Percentiles rank a stretch among this genome's conserved stretches.
Conservation (phyloP, 2,113 vertebrate species). For the Ailurus styani region DNA sequence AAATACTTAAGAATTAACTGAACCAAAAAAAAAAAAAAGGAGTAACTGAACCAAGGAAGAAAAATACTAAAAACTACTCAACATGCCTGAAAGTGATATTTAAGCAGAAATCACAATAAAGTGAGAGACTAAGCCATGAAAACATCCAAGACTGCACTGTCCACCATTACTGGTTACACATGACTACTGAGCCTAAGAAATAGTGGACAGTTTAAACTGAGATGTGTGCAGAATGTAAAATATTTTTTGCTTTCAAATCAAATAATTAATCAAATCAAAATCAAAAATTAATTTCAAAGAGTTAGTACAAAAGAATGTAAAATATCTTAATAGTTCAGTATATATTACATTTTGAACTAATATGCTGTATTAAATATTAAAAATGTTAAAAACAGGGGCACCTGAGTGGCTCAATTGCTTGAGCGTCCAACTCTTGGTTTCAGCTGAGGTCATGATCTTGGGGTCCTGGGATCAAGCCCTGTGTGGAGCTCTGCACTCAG, state of each 20-base stretch:
- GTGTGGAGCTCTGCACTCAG: not conserved
- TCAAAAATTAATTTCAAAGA: not conserved
- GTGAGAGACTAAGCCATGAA: not conserved
- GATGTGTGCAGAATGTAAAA: not conserved
- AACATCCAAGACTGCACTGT: not conserved
- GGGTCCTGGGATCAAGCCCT: not conserved
- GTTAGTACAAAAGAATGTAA: not conserved
- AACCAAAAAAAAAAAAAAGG: not conserved
- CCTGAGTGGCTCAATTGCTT: not conserved
- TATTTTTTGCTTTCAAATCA: no score
- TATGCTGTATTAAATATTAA: not conserved
- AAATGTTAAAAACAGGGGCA: not conserved
- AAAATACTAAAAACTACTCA: not conserved
- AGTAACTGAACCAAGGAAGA: not conserved
- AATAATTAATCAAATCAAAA: no score
- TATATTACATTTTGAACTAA: not conserved
- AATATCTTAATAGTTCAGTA: not conserved
- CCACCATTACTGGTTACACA: not conserved
- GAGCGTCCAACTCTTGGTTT: not conserved
- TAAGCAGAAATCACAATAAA: not conserved
- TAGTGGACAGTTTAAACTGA: not conserved
- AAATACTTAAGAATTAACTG: not conserved
- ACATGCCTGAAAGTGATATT: not conserved
- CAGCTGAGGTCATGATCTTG: not conserved
- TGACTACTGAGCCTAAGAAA: not conserved